Percentiles rank a stretch among this genome's conserved stretches.
These are phyloP conservation scores for Drosophila ironensis DNA, from an alignment of 1,140 invertebrate genomes.

Conservation along the genomic window DNA sequence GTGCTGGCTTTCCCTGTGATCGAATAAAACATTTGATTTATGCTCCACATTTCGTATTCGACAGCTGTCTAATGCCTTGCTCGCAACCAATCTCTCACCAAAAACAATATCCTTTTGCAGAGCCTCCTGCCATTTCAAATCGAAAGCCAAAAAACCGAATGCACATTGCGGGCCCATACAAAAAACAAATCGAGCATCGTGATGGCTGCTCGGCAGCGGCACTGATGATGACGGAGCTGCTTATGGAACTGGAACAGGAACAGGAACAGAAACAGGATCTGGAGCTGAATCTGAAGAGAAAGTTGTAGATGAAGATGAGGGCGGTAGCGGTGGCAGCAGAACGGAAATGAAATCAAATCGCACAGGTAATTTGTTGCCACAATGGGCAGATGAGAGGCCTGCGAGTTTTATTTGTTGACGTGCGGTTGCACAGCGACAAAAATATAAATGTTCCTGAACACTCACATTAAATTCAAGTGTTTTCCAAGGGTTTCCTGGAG, in stretches of 20 bases:
- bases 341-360: constrained; percentile 74
- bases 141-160: constrained; percentile 50
- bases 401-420: constrained; percentile 16
- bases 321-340: constrained; percentile 9
- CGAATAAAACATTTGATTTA: constrained; percentile 59
- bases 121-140: constrained; percentile 25
- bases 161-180: constrained; percentile 32
- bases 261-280: constrained; percentile 30
- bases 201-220: background rate
- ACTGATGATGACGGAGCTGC: constrained; percentile 34
- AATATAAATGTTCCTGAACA: background rate
- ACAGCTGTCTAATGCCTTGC: constrained; percentile 61
- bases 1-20: constrained; percentile 15
- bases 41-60: constrained; percentile 43
- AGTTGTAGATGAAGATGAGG: constrained; percentile 7
- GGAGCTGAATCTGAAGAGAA: background rate
- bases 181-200: constrained; percentile 23
- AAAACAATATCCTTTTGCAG: constrained; percentile 1
- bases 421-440: constrained; percentile 5
- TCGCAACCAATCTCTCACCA: constrained; percentile 8
- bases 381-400: constrained; percentile 47
- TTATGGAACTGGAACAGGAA: constrained; percentile 7
- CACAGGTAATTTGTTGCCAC: constrained; percentile 73
- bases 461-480: background rate
- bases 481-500: too few species aligned